These are phyloP conservation scores for Neoarius graeffei DNA, from an alignment of 2,113 vertebrate genomes.

Conservation along the genomic window DNA sequence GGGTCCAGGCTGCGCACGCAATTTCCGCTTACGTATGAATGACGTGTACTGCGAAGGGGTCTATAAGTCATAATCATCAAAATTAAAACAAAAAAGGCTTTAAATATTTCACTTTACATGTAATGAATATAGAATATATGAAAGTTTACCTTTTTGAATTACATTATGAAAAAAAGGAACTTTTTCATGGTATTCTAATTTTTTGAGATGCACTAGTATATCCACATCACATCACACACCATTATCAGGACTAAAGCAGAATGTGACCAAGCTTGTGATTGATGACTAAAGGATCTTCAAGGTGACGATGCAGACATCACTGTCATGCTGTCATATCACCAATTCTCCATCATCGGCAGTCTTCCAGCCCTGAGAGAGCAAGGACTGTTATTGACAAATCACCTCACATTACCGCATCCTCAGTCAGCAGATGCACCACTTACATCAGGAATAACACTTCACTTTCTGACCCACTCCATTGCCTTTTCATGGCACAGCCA, in stretches of 20 bases:
- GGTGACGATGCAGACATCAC: conserved; percentile 21
- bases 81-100: too few species aligned
- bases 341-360: background rate
- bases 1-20: too few species aligned
- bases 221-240: background rate
- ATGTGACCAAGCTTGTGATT: conserved; percentile 11
- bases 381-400: conserved; percentile 10
- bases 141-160: too few species aligned
- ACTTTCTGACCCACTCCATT: conserved; percentile 20
- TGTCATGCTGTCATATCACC: conserved; percentile 14
- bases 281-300: conserved; percentile 9
- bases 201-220: too few species aligned
- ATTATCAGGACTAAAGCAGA: background rate
- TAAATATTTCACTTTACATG: too few species aligned
- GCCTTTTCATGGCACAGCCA: background rate
- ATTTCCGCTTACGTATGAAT: too few species aligned
- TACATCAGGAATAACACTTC: conserved; percentile 21
- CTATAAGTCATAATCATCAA: too few species aligned
- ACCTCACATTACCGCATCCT: conserved; percentile 8
- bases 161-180: too few species aligned
- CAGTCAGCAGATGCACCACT: background rate
- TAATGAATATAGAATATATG: too few species aligned
- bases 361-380: background rate
- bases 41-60: too few species aligned
- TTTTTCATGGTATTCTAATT: too few species aligned